phyloP scores from a whole-genome alignment of 1,140 invertebrate species.

The Drosophila hydei region DNA sequence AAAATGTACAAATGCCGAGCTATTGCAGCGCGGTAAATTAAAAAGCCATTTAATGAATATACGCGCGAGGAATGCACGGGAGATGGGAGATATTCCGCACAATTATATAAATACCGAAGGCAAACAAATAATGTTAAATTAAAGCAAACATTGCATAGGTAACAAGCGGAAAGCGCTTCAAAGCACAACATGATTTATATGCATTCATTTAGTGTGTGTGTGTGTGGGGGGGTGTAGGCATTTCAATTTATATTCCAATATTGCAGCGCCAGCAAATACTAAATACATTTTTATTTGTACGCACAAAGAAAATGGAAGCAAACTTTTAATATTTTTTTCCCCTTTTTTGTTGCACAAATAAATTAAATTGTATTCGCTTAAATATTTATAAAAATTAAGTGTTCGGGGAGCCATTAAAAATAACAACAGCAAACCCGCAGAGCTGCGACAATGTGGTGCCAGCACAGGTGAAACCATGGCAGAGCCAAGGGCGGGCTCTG shows the following conservation, averaged over 20 bases:
- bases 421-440: conserved; percentile 15
- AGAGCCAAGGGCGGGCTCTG: not conserved
- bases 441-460: conserved; percentile 16
- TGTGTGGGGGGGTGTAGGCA: conserved; percentile 39
- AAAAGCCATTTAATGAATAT: conserved; percentile 66
- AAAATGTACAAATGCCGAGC: conserved; percentile 65
- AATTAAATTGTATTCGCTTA: conserved; percentile 79
- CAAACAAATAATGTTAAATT: conserved; percentile 67
- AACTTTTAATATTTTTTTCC: conserved; percentile 44
- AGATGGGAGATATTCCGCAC: not conserved
- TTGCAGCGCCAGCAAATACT: conserved; percentile 64
- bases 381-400: conserved; percentile 83
- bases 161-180: conserved; percentile 75
- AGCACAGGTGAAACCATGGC: not conserved
- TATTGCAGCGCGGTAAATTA: conserved; percentile 67
- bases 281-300: conserved; percentile 58
- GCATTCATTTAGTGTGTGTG: conserved; percentile 56
- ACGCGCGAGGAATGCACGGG: not conserved
- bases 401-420: conserved; percentile 74
- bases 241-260: conserved; percentile 80
- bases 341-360: conserved; percentile 60
- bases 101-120: conserved; percentile 39
- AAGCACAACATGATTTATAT: conserved; percentile 74
- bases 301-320: conserved; percentile 45
- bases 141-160: conserved; percentile 76